Conservation (phyloP, 2,113 vertebrate genomes). For the Osmerus eperlanus region DNA sequence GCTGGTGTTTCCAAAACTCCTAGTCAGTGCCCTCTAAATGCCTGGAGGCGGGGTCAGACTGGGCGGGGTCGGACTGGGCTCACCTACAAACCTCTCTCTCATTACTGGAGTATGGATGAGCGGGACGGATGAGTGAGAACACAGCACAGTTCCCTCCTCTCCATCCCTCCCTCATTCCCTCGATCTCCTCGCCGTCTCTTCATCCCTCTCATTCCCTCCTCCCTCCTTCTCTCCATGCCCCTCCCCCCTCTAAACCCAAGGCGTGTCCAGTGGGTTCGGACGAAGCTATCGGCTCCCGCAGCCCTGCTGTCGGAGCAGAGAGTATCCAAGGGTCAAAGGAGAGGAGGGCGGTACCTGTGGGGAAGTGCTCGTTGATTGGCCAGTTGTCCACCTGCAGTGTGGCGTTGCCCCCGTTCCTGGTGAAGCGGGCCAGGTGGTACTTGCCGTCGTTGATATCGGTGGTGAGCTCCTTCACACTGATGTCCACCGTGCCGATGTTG, state of each 20-base stretch:
- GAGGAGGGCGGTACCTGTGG: slow-evolving; percentile 80
- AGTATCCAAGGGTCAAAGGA: neutral
- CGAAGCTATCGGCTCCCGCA: neutral
- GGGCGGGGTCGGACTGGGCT: too few relatives aligned
- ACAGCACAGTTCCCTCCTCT: neutral
- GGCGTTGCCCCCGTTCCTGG: slow-evolving; percentile 93
- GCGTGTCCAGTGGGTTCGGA: slow-evolving; percentile 56
- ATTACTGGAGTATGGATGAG: too few relatives aligned
- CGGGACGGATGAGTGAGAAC: too few relatives aligned
- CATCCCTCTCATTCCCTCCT: neutral
- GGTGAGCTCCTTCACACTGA: slow-evolving; percentile 88
- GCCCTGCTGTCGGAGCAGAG: neutral
- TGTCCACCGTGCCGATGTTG: slow-evolving; percentile 96
- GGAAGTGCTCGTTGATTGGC: slow-evolving; percentile 94
- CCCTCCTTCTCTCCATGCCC: neutral
- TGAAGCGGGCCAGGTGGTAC: slow-evolving; percentile 94
- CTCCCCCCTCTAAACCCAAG: slow-evolving; percentile 32
- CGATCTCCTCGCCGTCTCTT: too few relatives aligned
- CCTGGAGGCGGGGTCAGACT: too few relatives aligned
- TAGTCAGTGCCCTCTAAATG: too few relatives aligned
- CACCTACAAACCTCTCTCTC: too few relatives aligned
- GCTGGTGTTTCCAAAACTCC: too few relatives aligned
- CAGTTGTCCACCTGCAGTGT: slow-evolving; percentile 96
- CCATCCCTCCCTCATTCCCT: neutral
- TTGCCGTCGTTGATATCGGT: slow-evolving; percentile 90